phyloP scores from a whole-genome alignment of 2,113 vertebrate species.

The Mellivora capensis region DNA sequence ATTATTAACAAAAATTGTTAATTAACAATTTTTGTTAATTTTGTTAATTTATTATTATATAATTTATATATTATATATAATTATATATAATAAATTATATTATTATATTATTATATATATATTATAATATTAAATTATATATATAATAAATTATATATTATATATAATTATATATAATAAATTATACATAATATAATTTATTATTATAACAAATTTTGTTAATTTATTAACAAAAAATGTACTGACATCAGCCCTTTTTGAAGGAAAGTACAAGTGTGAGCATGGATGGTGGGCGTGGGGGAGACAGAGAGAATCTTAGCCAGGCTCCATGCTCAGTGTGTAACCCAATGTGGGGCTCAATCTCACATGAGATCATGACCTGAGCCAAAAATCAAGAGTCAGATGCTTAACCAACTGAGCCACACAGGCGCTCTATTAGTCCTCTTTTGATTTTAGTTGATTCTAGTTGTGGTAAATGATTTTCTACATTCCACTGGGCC shows the following conservation, averaged over 20 bases:
- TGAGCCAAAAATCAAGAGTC: neutral
- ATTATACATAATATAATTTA: too few relatives aligned
- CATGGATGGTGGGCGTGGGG: too few relatives aligned
- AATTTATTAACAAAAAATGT: neutral
- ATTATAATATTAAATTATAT: too few relatives aligned
- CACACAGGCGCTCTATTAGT: rapidly evolving
- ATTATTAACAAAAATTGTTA: neutral
- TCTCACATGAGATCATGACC: neutral
- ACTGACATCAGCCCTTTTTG: neutral
- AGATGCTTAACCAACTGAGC: neutral
- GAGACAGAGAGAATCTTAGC: neutral
- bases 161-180: too few relatives aligned
- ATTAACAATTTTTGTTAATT: too few relatives aligned
- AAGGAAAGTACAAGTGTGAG: neutral
- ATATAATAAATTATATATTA: too few relatives aligned
- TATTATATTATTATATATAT: too few relatives aligned
- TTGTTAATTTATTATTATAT: too few relatives aligned
- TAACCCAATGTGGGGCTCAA: neutral
- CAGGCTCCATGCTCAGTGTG: neutral
- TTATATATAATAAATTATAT: too few relatives aligned
- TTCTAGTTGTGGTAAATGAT: neutral
- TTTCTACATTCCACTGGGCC: neutral
- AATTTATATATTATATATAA: too few relatives aligned
- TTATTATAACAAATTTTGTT: too few relatives aligned
- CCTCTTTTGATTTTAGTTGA: neutral